Evolutionary conservation across 2,888 invertebrate genomes (phyloP).

Genomic region (Clostera curtula): DNA sequence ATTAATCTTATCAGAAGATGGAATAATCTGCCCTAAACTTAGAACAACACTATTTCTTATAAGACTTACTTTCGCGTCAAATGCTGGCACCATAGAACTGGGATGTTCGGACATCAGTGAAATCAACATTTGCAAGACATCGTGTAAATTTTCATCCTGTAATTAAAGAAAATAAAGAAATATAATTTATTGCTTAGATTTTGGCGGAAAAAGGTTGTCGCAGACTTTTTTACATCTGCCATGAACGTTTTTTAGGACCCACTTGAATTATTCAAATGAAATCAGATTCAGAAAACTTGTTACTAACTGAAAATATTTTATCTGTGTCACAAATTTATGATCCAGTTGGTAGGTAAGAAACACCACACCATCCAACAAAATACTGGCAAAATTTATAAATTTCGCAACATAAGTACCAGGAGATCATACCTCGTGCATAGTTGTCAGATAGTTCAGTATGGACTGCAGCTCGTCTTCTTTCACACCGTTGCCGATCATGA

Average conservation of each 20-base stretch:
- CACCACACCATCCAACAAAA: no score
- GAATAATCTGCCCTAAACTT: background rate
- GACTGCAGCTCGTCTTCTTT: constrained; percentile 99
- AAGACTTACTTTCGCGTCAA: constrained; percentile 88
- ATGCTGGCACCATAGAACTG: constrained; percentile 98
- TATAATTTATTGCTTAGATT: background rate
- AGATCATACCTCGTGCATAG: constrained; percentile 91
- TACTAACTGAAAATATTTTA: no score
- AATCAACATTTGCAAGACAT: constrained; percentile 97
- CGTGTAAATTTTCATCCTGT: constrained; percentile 97
- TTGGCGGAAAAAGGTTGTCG: no score
- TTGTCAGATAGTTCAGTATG: constrained; percentile 97
- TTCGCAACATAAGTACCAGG: constrained; percentile 17
- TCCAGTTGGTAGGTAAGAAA: no score
- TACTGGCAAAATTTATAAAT: background rate
- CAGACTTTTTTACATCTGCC: no score
- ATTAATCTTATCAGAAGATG: background rate
- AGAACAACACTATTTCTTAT: background rate
- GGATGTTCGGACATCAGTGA: constrained; percentile 99
- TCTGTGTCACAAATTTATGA: no score
- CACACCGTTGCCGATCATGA: constrained; percentile 97
- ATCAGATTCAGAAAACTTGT: background rate
- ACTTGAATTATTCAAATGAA: no score
- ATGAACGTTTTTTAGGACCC: no score
- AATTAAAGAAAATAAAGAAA: constrained; percentile 19